Percentiles rank a stretch among this genome's conserved stretches.
phyloP scores from a whole-genome alignment of 2,888 invertebrate genomes.

The Sialis lutaria region DNA sequence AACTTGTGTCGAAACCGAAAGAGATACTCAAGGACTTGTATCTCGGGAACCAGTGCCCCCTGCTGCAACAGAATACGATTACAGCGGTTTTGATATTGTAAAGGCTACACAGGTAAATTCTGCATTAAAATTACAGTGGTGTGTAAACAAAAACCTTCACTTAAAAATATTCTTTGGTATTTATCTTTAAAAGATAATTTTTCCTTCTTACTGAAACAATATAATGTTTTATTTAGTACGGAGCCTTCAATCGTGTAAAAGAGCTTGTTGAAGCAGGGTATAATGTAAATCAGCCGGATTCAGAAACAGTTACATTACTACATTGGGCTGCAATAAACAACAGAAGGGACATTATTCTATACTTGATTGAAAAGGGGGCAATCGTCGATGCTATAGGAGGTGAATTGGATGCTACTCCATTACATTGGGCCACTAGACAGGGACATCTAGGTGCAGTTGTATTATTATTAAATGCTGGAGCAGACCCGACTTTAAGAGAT shows the following conservation, averaged over 20 bases:
- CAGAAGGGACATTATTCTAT: slow-evolving; percentile 78
- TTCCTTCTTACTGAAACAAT: background rate
- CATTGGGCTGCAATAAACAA: slow-evolving; percentile 99
- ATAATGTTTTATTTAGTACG: slow-evolving; percentile 46
- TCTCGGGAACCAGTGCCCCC: slow-evolving; percentile 42
- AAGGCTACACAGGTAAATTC: slow-evolving; percentile 71
- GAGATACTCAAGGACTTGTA: slow-evolving; percentile 40
- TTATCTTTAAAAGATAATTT: background rate
- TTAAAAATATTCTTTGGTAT: background rate
- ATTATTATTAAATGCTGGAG: slow-evolving; percentile 60
- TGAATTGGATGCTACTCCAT: slow-evolving; percentile 85
- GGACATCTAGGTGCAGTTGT: slow-evolving; percentile 75
- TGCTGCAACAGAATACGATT: slow-evolving; percentile 46
- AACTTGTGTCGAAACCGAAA: slow-evolving; percentile 42
- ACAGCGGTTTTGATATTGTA: slow-evolving; percentile 77
- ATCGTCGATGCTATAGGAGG: slow-evolving; percentile 90
- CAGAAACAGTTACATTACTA: slow-evolving; percentile 89
- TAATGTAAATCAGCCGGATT: slow-evolving; percentile 87
- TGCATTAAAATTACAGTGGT: background rate
- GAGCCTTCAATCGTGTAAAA: slow-evolving; percentile 63
- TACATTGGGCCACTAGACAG: slow-evolving; percentile 95
- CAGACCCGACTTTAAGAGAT: slow-evolving; percentile 78
- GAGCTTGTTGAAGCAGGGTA: slow-evolving; percentile 84
- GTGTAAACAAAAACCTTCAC: background rate
- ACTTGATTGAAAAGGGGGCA: slow-evolving; percentile 71